Conservation (phyloP, 1,140 invertebrate genomes). For the Platorchestia sp. region DNA sequence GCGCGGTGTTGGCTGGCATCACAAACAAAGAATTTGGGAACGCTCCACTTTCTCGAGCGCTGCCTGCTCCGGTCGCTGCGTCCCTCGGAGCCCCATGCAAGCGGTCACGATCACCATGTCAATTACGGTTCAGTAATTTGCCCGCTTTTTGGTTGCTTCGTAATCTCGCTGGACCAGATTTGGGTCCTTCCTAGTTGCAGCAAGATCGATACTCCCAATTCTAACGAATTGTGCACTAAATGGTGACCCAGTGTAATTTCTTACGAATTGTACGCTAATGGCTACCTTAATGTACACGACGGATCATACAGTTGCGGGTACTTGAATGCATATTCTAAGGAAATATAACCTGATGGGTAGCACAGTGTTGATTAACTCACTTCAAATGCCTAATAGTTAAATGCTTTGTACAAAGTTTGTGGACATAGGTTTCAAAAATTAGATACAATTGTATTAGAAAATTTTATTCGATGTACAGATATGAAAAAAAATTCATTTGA, state of each 20-base stretch:
- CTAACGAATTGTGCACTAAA: not conserved
- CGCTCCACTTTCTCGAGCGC: not conserved
- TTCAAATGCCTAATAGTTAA: too few relatives aligned
- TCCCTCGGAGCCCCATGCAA: not conserved
- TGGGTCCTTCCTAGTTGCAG: not conserved
- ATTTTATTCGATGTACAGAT: too few relatives aligned
- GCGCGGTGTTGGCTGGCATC: not conserved
- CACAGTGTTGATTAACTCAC: too few relatives aligned
- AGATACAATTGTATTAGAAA: too few relatives aligned
- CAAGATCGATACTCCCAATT: not conserved
- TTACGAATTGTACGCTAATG: too few relatives aligned
- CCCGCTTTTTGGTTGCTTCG: not conserved
- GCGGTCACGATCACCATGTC: not conserved
- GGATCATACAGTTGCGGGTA: too few relatives aligned
- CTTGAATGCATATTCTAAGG: too few relatives aligned
- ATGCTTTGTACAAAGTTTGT: too few relatives aligned
- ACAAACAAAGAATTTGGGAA: not conserved
- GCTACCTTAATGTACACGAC: too few relatives aligned
- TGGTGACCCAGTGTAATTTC: too few relatives aligned
- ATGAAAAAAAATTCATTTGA: too few relatives aligned
- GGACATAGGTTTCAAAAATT: too few relatives aligned
- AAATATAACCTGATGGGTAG: not conserved
- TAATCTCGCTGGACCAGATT: not conserved
- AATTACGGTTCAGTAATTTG: slow-evolving; percentile 1
- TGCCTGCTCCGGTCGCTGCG: not conserved